Evolutionary conservation across 2,113 vertebrate species (phyloP), one percentile per base, ranked within the genome.

Genomic region (Malurus cyaneus): DNA sequence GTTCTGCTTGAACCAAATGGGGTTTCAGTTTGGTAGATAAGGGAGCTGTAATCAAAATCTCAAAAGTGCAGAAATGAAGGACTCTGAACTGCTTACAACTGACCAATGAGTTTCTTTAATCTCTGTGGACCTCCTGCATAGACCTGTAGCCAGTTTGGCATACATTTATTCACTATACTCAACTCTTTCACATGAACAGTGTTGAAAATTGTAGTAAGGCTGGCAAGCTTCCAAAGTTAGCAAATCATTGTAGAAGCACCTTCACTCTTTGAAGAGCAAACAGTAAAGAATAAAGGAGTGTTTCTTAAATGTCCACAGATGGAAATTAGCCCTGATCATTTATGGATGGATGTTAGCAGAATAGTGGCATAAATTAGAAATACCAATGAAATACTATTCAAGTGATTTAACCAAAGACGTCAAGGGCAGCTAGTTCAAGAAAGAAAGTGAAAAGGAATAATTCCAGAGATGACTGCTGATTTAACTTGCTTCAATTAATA

Each of bases 401-500:
- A 59, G 44, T 86, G 71, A 84, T 78, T 94, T 86, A 94, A 94
- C 86, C 3, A 3, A 88, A 93, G 52, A 28, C 32, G 71, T 83
- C 56, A 94, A 80, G 76, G 72, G 53, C 77, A 93, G 56, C 25
- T 84, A 80, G 41, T 74, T 95, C 56, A 88, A 92, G 52, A 93
- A 92, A 86, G 60, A 88, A 96, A 93, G 79, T 88, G 60, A 93
- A 92, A 95, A 94, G 21, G 44, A 95, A 11, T 83, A 67, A 88
- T 95, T 94, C 85, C 41, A 88, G 57, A 86, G 36, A 83, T 74
- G 79, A 88, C 79, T 95, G n/a, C 72, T 86, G 79, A 78, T 92
- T 88, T 88, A 74, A 88, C 85, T 87, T 93, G 67, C 90, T 97
- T 86, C 76, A 95, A 78, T 96, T 92, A 92, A 86, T 88, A 78